A percentile compares a stretch with the other conserved stretches of the same genome.
Evolutionary conservation across 2,888 invertebrate genomes (phyloP).

Genomic region (Meteorus cinctellus): DNA sequence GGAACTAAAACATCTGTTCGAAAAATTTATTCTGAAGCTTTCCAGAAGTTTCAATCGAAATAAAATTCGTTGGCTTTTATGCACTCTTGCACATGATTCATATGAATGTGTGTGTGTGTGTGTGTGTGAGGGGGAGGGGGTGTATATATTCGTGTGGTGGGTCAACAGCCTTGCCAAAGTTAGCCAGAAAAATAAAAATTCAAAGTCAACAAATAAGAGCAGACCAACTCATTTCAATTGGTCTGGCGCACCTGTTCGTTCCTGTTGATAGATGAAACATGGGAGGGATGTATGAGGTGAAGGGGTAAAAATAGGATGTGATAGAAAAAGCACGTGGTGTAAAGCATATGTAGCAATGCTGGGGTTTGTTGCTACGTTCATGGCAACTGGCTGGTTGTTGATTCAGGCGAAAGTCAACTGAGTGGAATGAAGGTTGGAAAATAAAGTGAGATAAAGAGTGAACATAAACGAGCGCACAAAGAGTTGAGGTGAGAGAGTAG

Average conservation of each 20-base stretch:
- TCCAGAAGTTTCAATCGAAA: not conserved
- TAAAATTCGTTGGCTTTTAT: not conserved
- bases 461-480: not conserved
- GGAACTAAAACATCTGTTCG: not conserved
- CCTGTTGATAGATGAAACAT: not conserved
- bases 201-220: not conserved
- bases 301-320: too few relatives aligned
- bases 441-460: not conserved
- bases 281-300: not conserved
- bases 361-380: not conserved
- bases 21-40: slow-evolving; percentile 6
- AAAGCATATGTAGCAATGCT: not conserved
- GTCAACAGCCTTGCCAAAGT: not conserved
- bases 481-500: not conserved
- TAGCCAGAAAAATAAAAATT: not conserved
- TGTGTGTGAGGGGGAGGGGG: too few relatives aligned
- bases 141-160: not conserved
- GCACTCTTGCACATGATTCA: not conserved
- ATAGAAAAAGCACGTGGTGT: too few relatives aligned
- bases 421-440: not conserved
- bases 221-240: slow-evolving; percentile 1
- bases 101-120: not conserved
- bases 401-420: not conserved
- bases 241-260: not conserved
- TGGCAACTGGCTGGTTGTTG: not conserved